phyloP scores from a whole-genome alignment of 2,888 invertebrate genomes.

The Polymixis lichenea region DNA sequence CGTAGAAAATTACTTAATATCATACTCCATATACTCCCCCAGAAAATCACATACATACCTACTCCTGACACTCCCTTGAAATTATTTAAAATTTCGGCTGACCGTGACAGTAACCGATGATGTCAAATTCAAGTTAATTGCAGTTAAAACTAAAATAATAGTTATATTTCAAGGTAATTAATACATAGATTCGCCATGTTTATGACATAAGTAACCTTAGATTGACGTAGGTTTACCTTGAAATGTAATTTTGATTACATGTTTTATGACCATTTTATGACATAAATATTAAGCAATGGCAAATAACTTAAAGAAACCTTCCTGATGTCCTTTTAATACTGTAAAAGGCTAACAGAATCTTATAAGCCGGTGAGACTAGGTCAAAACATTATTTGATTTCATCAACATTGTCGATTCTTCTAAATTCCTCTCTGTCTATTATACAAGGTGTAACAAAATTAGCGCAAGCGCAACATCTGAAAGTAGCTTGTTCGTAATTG shows the following conservation, averaged over 20 bases:
- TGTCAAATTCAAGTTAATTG: not conserved
- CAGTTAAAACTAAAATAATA: constrained; percentile 7
- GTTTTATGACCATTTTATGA: not conserved
- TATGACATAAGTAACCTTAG: constrained; percentile 15
- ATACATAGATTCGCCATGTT: constrained; percentile 26
- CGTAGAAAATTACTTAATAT: not conserved
- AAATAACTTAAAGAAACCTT: not conserved
- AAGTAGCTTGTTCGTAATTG: too few species aligned
- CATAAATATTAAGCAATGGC: not conserved
- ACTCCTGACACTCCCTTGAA: constrained; percentile 1
- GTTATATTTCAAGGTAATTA: constrained; percentile 21
- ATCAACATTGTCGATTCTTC: not conserved
- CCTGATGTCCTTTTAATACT: not conserved
- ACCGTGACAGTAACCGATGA: not conserved
- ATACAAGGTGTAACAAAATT: too few species aligned
- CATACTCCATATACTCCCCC: not conserved
- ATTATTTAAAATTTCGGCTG: not conserved
- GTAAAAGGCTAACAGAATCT: not conserved
- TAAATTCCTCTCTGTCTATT: too few species aligned
- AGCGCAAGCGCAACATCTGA: too few species aligned
- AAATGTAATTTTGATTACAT: constrained; percentile 8
- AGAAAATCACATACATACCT: not conserved
- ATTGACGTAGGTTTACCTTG: constrained; percentile 29
- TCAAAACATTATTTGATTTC: not conserved
- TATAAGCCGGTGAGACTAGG: not conserved